Percentiles rank a stretch among this genome's conserved stretches.
Conservation (phyloP, 2,888 invertebrate species). For the Flexamia atlantica region DNA sequence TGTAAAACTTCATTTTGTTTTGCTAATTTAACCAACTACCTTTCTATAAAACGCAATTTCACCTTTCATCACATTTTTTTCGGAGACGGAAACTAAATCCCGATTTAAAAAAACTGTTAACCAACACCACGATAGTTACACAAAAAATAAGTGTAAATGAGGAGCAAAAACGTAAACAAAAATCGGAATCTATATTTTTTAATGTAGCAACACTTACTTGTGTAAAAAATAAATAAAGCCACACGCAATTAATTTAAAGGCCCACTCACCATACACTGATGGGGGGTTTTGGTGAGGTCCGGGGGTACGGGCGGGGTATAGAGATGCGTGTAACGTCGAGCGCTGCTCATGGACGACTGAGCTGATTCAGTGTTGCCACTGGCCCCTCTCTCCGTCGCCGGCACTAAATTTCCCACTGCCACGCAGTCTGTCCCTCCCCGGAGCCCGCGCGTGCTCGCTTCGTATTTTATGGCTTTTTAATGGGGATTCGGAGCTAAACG, state of each 20-base stretch:
- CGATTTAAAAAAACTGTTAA: no score
- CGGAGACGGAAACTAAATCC: no score
- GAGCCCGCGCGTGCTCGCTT: background rate
- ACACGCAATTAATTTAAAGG: background rate
- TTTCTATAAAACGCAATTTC: no score
- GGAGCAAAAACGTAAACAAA: no score
- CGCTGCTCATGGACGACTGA: slow-evolving; percentile 40
- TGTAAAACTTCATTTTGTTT: no score
- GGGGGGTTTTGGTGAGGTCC: slow-evolving; percentile 40
- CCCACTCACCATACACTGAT: slow-evolving; percentile 34
- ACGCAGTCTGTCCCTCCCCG: slow-evolving; percentile 24
- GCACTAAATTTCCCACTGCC: slow-evolving; percentile 28
- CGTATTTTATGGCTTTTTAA: slow-evolving; percentile 31
- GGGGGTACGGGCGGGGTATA: slow-evolving; percentile 26
- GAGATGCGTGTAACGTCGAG: background rate
- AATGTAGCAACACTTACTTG: no score
- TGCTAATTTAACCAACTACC: no score
- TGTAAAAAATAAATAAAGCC: no score
- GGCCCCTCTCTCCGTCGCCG: slow-evolving; percentile 15
- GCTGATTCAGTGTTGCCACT: slow-evolving; percentile 25
- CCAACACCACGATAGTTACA: no score
- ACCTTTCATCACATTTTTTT: no score
- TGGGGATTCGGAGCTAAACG: background rate
- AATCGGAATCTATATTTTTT: no score
- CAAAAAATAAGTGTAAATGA: no score